Percentiles rank a stretch among this genome's conserved stretches.
Conservation (phyloP, 2,888 invertebrate species). For the Lysandra bellargus region DNA sequence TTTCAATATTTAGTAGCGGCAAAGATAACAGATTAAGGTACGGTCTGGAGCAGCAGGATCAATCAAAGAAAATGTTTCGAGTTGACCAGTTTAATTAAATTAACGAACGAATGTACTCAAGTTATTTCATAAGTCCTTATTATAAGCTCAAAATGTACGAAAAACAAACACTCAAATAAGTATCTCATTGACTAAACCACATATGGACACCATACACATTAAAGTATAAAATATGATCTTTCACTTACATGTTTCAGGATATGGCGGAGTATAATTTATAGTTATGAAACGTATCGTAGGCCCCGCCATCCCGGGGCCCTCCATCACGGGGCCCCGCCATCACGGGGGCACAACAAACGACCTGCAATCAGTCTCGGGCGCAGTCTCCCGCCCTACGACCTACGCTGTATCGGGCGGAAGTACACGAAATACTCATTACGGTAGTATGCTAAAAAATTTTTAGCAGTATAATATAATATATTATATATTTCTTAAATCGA, state of each 20-base stretch:
- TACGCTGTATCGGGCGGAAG: neutral
- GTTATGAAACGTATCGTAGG: slow-evolving; percentile 28
- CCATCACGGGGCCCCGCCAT: slow-evolving; percentile 7
- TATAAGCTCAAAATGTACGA: too few relatives aligned
- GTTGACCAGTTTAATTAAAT: neutral
- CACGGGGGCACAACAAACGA: slow-evolving; percentile 22
- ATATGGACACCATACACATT: slow-evolving; percentile 14
- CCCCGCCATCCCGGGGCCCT: neutral
- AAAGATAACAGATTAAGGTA: too few relatives aligned
- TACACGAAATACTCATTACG: neutral
- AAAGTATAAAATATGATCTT: slow-evolving; percentile 27
- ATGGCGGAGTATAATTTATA: slow-evolving; percentile 32
- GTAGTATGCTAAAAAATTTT: too few relatives aligned
- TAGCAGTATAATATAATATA: too few relatives aligned
- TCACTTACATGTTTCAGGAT: slow-evolving; percentile 32
- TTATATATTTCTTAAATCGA: too few relatives aligned
- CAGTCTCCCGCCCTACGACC: neutral
- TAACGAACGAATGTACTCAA: too few relatives aligned
- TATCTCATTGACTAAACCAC: neutral
- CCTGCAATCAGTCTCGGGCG: slow-evolving; percentile 29
- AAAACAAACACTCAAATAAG: too few relatives aligned
- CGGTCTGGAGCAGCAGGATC: too few relatives aligned
- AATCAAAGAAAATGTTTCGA: neutral
- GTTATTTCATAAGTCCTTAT: too few relatives aligned
- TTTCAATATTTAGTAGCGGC: too few relatives aligned